Evolutionary conservation across 2,797 vertebrate species (phyloP), one percentile per base, ranked within the genome.

Genomic region (Lutjanus campechanus): DNA sequence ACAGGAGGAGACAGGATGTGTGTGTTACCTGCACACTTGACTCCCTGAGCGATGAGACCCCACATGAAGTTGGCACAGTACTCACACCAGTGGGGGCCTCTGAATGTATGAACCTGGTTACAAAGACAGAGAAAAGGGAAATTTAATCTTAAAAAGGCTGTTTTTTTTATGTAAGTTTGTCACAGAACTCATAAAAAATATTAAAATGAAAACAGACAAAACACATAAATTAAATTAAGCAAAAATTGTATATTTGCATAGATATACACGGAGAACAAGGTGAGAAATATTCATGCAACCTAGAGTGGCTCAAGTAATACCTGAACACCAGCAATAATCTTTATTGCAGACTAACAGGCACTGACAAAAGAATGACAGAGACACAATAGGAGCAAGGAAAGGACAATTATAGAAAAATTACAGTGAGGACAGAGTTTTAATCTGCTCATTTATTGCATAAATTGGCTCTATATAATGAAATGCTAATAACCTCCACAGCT

Each of bases 41-140:
- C 97, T 84, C 97, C 97, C 94, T 99, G 97, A 95, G 97, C 97
- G 41, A 99, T 98, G 89, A 99, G 97, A 56, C 97, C 97, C 97
- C 97, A 99, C 97, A 99, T 98, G 95, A 99, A 99, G 93, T 99
- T 99, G 92, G 97, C 97, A 68, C 97, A 99, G 92, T 97, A 99
- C 88, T 99, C 97, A 89, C 97, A 99, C 97, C 97, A 99, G 88
- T 99, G 97, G 0, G 97, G 97, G 61, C 97, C 97, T 89, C 97
- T 95, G 90, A 99, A 99, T 0, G 97, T 99, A 66, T 99, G 97
- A 70, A 98, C 97, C 97, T 99, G 93, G 1, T 22, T 0, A 11
- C 11, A 63, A 49, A 71, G 49, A 20, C 12, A 55, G 5, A 53
- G 12, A 20, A 10, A 43, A 8, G 19, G 7, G 22, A 44, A 15